phyloP scores from a whole-genome alignment of 2,113 vertebrate species.

The Seriola aureovittata region DNA sequence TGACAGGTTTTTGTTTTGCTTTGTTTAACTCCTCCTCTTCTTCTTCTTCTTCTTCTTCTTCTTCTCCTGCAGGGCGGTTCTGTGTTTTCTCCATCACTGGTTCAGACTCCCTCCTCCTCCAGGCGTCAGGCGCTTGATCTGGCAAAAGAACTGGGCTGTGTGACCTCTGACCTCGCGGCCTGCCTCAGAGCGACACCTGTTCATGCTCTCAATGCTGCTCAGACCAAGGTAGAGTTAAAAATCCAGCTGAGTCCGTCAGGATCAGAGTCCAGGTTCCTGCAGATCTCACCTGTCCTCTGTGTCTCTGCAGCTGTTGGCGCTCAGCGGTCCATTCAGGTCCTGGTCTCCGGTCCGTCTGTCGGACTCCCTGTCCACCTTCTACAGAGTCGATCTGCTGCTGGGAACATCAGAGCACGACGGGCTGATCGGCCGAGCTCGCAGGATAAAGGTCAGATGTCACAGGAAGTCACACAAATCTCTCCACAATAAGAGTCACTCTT shows the following conservation, averaged over 20 bases:
- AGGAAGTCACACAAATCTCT: background rate
- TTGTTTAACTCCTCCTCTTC: no score
- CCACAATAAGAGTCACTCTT: no score
- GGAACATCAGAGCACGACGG: constrained; percentile 66
- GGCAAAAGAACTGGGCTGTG: constrained; percentile 66
- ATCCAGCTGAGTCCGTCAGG: accelerated
- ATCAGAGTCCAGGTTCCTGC: no score
- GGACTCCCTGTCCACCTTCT: background rate
- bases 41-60: no score
- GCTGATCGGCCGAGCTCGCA: constrained; percentile 66
- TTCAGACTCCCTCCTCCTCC: constrained; percentile 37
- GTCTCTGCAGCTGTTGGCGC: constrained; percentile 60
- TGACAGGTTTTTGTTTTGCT: no score
- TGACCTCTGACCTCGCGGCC: constrained; percentile 51
- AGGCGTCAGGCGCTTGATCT: constrained; percentile 30
- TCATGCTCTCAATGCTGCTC: constrained; percentile 63
- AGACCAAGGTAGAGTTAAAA: constrained; percentile 65
- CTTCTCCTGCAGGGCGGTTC: constrained; percentile 70
- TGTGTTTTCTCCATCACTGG: constrained; percentile 62
- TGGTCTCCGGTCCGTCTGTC: constrained; percentile 63
- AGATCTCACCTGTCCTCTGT: background rate
- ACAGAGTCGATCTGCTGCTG: constrained; percentile 70
- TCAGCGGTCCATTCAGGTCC: constrained; percentile 67
- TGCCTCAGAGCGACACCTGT: constrained; percentile 60
- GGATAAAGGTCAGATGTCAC: constrained; percentile 72